Conservation (phyloP, 2,888 invertebrate genomes). For the Cetonia aurata region DNA sequence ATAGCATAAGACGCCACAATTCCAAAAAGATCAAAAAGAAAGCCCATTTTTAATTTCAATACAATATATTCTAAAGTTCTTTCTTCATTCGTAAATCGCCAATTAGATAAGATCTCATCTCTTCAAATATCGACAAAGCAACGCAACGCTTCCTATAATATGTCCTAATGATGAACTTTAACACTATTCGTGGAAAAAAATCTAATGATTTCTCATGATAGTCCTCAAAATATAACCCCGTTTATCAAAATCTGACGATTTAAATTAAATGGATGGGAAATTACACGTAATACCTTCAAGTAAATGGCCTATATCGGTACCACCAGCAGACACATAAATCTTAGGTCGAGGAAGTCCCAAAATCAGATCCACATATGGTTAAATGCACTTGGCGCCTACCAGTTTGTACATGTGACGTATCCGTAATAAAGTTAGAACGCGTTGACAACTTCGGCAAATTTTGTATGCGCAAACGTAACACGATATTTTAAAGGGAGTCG, state of each 20-base stretch:
- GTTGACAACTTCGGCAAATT: conserved; percentile 37
- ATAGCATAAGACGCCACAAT: not conserved
- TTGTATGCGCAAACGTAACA: conserved; percentile 22
- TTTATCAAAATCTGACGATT: too few relatives aligned
- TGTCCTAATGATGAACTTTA: too few relatives aligned
- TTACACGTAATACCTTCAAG: not conserved
- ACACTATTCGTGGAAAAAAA: not conserved
- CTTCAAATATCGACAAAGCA: too few relatives aligned
- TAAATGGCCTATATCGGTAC: conserved; percentile 6
- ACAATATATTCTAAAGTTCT: too few relatives aligned
- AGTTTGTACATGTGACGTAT: conserved; percentile 1
- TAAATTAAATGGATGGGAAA: not conserved
- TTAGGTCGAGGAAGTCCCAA: conserved; percentile 28
- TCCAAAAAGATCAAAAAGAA: not conserved
- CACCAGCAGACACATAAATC: conserved; percentile 30
- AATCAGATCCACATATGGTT: conserved; percentile 23
- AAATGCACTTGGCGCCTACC: conserved; percentile 24
- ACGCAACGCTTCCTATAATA: too few relatives aligned
- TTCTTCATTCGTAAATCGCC: too few relatives aligned
- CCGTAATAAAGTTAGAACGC: conserved; percentile 21
- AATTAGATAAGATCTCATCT: too few relatives aligned
- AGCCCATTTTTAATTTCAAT: too few relatives aligned
- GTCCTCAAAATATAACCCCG: too few relatives aligned
- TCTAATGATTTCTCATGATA: not conserved
- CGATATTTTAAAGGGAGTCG: conserved; percentile 17